These are phyloP conservation scores for Percopsis omiscomaycus DNA, from an alignment of 2,797 vertebrate genomes.

Conservation along the genomic window DNA sequence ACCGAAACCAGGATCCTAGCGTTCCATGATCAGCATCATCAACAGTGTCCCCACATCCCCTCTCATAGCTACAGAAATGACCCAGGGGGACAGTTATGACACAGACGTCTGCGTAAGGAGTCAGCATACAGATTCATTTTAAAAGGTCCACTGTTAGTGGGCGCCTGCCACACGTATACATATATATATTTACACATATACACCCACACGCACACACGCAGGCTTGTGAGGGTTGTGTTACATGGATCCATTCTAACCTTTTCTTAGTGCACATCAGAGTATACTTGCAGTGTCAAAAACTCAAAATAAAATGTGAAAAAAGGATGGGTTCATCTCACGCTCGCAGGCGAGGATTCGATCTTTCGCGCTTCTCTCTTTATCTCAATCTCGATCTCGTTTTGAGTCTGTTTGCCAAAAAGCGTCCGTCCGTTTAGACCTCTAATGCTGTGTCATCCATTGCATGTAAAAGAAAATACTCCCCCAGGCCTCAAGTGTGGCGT, in stretches of 20 bases:
- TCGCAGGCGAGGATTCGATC: conserved; percentile 60
- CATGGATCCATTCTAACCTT: conserved; percentile 64
- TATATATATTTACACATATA: conserved; percentile 78
- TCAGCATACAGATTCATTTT: conserved; percentile 70
- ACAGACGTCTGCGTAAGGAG: conserved; percentile 60
- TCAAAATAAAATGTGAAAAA: conserved; percentile 49
- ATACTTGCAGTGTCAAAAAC: conserved; percentile 61
- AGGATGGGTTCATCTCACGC: conserved; percentile 58
- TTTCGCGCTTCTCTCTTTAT: conserved; percentile 35
- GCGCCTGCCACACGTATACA: conserved; percentile 79
- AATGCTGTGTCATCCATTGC: conserved; percentile 69
- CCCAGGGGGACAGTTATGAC: conserved; percentile 43
- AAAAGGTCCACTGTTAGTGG: conserved; percentile 74
- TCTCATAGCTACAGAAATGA: conserved; percentile 50
- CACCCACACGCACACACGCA: conserved; percentile 51
- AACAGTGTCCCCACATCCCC: conserved; percentile 30
- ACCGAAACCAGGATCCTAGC: conserved; percentile 47
- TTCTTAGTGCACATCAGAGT: conserved; percentile 74
- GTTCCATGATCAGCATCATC: conserved; percentile 42
- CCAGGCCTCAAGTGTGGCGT: conserved; percentile 48
- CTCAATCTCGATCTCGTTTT: conserved; percentile 27
- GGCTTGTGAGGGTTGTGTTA: conserved; percentile 67
- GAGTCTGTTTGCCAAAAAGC: conserved; percentile 60
- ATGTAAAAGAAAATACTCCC: conserved; percentile 63
- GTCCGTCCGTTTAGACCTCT: conserved; percentile 63